A percentile compares a stretch with the other conserved stretches of the same genome.
These are phyloP conservation scores for Nomada ruficornis DNA, from an alignment of 2,888 invertebrate species.

Conservation along the genomic window DNA sequence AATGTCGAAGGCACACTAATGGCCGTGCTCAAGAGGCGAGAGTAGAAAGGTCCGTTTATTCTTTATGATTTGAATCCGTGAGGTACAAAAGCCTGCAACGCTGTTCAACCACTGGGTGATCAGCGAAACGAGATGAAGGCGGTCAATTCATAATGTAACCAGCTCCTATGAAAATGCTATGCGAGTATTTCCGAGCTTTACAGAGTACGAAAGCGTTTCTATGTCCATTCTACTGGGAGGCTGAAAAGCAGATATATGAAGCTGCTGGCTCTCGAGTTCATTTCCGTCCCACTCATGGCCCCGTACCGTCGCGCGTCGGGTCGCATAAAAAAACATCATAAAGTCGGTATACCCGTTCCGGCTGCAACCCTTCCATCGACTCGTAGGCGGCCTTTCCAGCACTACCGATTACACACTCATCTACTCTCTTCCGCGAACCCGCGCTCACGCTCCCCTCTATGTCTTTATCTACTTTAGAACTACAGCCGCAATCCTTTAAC, in stretches of 20 bases:
- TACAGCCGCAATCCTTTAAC: slow-evolving; percentile 24
- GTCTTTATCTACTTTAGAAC: slow-evolving; percentile 26
- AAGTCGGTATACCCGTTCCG: slow-evolving; percentile 64
- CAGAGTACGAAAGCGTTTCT: slow-evolving; percentile 71
- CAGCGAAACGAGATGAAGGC: slow-evolving; percentile 66
- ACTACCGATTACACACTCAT: slow-evolving; percentile 17
- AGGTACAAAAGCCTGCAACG: slow-evolving; percentile 46
- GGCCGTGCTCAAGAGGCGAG: not conserved
- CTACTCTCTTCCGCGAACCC: slow-evolving; percentile 2
- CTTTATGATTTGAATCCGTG: slow-evolving; percentile 40
- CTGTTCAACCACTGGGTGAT: slow-evolving; percentile 51
- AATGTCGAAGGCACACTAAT: too few relatives aligned
- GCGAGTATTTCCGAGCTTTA: slow-evolving; percentile 63
- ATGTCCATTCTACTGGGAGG: slow-evolving; percentile 74
- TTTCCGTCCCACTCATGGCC: slow-evolving; percentile 74
- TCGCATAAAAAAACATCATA: slow-evolving; percentile 78
- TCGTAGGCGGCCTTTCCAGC: slow-evolving; percentile 46
- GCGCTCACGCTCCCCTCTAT: not conserved
- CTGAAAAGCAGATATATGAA: slow-evolving; percentile 75
- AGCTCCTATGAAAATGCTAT: slow-evolving; percentile 63
- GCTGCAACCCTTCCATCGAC: slow-evolving; percentile 37
- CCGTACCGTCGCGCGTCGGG: slow-evolving; percentile 63
- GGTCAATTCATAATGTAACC: slow-evolving; percentile 64
- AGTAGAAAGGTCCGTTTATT: slow-evolving; percentile 41
- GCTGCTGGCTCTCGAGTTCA: slow-evolving; percentile 76